phyloP scores from a whole-genome alignment of 2,888 invertebrate species.

The Myopa tessellatipennis region DNA sequence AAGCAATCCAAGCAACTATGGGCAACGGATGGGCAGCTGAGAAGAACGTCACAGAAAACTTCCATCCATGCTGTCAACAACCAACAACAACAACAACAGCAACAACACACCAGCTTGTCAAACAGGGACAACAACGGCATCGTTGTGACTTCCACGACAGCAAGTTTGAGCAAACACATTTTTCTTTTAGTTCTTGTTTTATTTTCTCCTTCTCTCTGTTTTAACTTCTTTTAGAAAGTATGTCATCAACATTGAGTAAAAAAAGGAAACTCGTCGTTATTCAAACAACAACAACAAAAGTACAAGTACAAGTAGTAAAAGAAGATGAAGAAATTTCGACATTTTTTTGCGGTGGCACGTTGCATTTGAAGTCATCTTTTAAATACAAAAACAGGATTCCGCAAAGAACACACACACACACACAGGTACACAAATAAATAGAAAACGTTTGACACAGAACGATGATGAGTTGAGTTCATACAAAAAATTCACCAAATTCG shows the following conservation, averaged over 20 bases:
- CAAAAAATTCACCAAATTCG: too few relatives aligned
- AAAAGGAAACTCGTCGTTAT: background rate
- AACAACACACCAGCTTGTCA: conserved; percentile 3
- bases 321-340: background rate
- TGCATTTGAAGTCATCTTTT: background rate
- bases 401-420: background rate
- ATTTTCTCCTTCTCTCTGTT: conserved; percentile 45
- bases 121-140: too few relatives aligned
- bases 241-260: conserved; percentile 56
- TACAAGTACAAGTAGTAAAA: background rate
- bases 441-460: background rate
- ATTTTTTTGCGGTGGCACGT: background rate
- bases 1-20: background rate
- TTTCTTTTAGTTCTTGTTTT: conserved; percentile 33
- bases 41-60: background rate
- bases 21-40: background rate
- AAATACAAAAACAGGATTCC: background rate
- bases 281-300: background rate
- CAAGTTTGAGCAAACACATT: conserved; percentile 13
- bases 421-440: background rate
- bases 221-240: conserved; percentile 53
- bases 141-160: too few relatives aligned
- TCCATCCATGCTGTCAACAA: background rate
- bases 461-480: too few relatives aligned
- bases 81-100: conserved; percentile 12